Base-by-base conservation (phyloP, 2,113 vertebrate genomes). In the Nannospalax galili region DNA sequence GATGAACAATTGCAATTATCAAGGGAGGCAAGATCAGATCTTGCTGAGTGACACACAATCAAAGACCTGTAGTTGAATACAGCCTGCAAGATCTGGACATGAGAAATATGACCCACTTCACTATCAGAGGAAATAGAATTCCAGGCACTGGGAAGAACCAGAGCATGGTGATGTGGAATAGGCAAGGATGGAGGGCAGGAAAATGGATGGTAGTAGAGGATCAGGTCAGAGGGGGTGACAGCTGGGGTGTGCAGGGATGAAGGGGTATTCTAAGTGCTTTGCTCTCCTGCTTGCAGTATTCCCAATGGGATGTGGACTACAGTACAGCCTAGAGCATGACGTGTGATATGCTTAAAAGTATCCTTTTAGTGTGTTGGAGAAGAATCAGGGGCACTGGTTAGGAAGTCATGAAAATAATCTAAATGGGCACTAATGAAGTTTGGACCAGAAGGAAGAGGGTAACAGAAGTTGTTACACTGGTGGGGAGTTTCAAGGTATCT, bases 81-180 rank as follows among this genome's bases (percentile, higher is more conserved):
- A 12, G 0, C 42, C 42, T 11, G 20, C 4, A 30, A 56, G 37
- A 70, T 40, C 37, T 30, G 10, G 35, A 69, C 20, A 35, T 64
- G 7, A 72, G n/a, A 77, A 84, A 24, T 22, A 15, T 0, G n/a
- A 77, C 3, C 24, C 24, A 87, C 32, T 16, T 15, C 72, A 15
- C 26, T 16, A 40, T 30, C 3, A 52, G 14, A 14, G 69, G 45
- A 48, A 81, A 35, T 19, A 14, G 60, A 74, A 7, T 32, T 40
- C 16, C 7, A 5, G 16, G n/a, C n/a, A n/a, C n/a, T n/a, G 35
- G 45, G 45, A 65, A 40, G 17, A 45, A 20, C 0, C 12, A 74
- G 11, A 5, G 30, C 0, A 0, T 6, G 19, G 2, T 26, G 35
- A 19, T 26, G 69, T 35, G 9, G 42, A 56, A 4, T 20, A 56